Evolutionary conservation across 2,888 invertebrate genomes (phyloP).

Genomic region (Orchesellides sinensis): DNA sequence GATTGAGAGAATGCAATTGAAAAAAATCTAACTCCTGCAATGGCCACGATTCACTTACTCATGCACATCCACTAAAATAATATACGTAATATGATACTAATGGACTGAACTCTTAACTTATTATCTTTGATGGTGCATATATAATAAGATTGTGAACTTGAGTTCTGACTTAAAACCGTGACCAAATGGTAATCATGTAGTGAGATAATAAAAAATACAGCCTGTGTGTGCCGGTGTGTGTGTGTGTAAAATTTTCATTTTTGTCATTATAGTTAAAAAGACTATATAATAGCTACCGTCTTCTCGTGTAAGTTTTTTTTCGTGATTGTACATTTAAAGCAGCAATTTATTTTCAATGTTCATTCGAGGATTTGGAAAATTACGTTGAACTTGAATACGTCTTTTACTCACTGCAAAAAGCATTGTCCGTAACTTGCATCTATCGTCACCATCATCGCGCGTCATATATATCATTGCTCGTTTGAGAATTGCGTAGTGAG

Average conservation of each 20-base stretch:
- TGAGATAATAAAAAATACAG: constrained; percentile 30
- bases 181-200: constrained; percentile 55
- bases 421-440: background rate
- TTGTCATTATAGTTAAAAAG: too few species aligned
- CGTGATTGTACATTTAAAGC: constrained; percentile 50
- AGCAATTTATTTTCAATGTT: constrained; percentile 26
- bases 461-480: background rate
- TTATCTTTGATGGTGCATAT: constrained; percentile 10
- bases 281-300: too few species aligned
- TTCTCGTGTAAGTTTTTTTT: constrained; percentile 13
- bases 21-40: background rate
- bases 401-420: background rate
- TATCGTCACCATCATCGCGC: too few species aligned
- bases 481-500: background rate
- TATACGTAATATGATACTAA: background rate
- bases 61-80: constrained; percentile 44
- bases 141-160: background rate
- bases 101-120: background rate
- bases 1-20: constrained; percentile 9
- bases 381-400: constrained; percentile 1
- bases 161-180: constrained; percentile 34
- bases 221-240: constrained; percentile 13
- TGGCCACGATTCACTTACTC: constrained; percentile 34
- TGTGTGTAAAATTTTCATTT: background rate
- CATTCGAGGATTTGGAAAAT: constrained; percentile 14